These are phyloP conservation scores for Drosophila insularis DNA, from an alignment of 1,140 invertebrate genomes.

Conservation along the genomic window DNA sequence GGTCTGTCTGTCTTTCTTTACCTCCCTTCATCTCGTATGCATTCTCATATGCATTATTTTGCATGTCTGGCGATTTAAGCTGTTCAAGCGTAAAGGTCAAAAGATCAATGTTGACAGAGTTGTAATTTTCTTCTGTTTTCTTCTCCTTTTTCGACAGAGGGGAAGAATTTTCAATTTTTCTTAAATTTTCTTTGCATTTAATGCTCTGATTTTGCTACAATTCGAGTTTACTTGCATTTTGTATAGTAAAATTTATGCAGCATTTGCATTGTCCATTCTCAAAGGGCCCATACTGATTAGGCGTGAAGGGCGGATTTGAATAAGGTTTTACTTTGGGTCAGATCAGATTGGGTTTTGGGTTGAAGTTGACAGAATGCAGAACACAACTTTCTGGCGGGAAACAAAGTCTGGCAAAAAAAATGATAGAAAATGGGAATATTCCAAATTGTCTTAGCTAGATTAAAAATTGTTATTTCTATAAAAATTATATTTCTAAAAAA, in stretches of 20 bases:
- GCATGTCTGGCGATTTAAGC: constrained; percentile 74
- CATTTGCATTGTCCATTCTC: constrained; percentile 61
- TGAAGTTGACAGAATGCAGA: constrained; percentile 35
- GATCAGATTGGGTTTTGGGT: constrained; percentile 4
- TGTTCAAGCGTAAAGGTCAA: constrained; percentile 76
- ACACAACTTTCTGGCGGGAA: constrained; percentile 59
- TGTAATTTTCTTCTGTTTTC: constrained; percentile 28
- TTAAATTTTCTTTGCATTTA: constrained; percentile 48
- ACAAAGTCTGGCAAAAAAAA: not conserved
- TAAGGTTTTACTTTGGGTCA: constrained; percentile 37
- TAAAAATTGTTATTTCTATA: too few species aligned
- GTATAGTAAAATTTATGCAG: constrained; percentile 54
- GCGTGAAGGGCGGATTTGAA: constrained; percentile 76
- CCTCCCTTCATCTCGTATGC: constrained; percentile 28
- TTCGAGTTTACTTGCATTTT: constrained; percentile 10
- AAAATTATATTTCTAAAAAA: too few species aligned
- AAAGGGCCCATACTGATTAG: constrained; percentile 61
- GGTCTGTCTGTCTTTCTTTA: not conserved
- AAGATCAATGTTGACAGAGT: constrained; percentile 70
- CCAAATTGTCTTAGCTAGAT: too few species aligned
- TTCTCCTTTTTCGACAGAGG: not conserved
- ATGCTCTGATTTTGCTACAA: constrained; percentile 62
- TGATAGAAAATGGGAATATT: too few species aligned
- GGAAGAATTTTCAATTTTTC: constrained; percentile 37
- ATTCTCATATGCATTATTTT: constrained; percentile 77